Base-by-base conservation (phyloP, 2,797 vertebrate species). In the Microctenopoma steveboyesi region DNA sequence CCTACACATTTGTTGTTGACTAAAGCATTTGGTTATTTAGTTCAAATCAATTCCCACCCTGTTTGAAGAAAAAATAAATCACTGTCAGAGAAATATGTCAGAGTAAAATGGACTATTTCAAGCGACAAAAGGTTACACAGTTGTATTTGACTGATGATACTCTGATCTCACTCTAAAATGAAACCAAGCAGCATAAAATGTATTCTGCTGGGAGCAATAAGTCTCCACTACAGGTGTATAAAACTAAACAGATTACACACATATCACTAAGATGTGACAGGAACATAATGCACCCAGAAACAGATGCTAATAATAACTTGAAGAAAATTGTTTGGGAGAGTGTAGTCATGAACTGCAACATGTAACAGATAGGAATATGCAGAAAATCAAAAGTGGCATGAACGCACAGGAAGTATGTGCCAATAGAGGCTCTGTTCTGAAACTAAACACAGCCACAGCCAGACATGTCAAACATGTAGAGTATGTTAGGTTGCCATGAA, bases 1-100 rank as follows among this genome's bases (percentile, higher is more conserved):
- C 2, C 6, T 7, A 15, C 15, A 45, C 14, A 16, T 16, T 16
- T 15, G 15, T 45, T 16, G 42, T 45, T 45, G 4, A 45, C 14
- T 16, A 45, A 43, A 1, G 22, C 51, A 61, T 48, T 72, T 9
- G 18, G 10, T 43, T 16, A 28, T 57, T 56, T 68, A 12, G 28
- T n/a, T 8, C 22, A 13, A 61, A 67, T 69, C 11, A 16, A 40
- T 60, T 48, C 61, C 49, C 13, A 57, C 7, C 58, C 54, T 47
- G 10, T 56, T 13, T 12, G 43, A 62, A 47, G 15, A 59, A 69
- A 69, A 70, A 76, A 75, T 52, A 33, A 54, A 63, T 72, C 55
- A 64, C 14, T 35, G 11, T 3, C 27, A 12, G 71, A 62, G 25
- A 55, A 63, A 60, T 3, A 9, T 45, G 57, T 58, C 42, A 15